These are phyloP conservation scores for Bombyx mandarina DNA, from an alignment of 1,140 invertebrate species.

Conservation along the genomic window DNA sequence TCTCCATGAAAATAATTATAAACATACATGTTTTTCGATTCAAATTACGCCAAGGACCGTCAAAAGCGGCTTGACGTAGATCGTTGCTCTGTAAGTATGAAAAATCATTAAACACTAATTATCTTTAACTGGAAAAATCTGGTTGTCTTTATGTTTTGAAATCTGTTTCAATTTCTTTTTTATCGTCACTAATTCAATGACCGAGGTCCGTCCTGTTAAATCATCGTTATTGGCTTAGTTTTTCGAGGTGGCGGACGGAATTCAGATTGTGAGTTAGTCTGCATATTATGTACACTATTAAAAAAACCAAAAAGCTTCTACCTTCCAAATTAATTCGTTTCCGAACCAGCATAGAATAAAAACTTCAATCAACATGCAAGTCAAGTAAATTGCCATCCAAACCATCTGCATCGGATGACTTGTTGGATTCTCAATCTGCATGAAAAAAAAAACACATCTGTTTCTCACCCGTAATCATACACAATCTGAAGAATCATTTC, in stretches of 20 bases:
- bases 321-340: conserved; percentile 63
- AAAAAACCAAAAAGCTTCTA: conserved; percentile 11
- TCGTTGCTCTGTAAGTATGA: conserved; percentile 33
- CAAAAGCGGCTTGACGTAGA: conserved; percentile 49
- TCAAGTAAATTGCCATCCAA: conserved; percentile 64
- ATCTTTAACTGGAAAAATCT: too few species aligned
- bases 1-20: conserved; percentile 53
- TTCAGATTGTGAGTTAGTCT: too few species aligned
- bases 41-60: conserved; percentile 46
- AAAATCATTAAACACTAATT: too few species aligned
- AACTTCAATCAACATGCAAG: conserved; percentile 65
- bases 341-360: conserved; percentile 69
- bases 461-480: too few species aligned
- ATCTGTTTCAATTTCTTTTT: too few species aligned
- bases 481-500: too few species aligned
- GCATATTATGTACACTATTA: too few species aligned
- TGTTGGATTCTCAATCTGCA: conserved; percentile 56
- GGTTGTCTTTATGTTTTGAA: too few species aligned
- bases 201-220: too few species aligned
- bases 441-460: conserved; percentile 3
- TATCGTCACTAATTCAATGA: too few species aligned
- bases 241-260: too few species aligned
- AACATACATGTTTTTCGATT: conserved; percentile 38
- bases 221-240: too few species aligned
- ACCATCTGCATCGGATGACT: conserved; percentile 61